A percentile compares a stretch with the other conserved stretches of the same genome.
phyloP scores from a whole-genome alignment of 23 tunicate genomes.

The Phallusia fumigata region DNA sequence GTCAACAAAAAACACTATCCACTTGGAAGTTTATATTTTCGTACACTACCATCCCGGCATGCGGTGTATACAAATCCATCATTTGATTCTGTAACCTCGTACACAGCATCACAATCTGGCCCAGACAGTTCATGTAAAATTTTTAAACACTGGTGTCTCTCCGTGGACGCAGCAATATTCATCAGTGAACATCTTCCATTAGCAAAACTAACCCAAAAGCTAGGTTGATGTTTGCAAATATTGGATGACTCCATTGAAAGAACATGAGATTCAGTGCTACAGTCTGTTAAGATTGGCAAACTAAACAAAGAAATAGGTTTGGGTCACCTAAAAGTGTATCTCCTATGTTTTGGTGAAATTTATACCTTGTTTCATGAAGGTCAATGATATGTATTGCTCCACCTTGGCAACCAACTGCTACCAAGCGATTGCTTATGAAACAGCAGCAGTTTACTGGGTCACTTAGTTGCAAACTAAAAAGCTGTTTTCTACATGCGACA shows the following conservation, averaged over 20 bases:
- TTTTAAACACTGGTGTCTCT: not conserved
- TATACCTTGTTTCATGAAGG: slow-evolving; percentile 23
- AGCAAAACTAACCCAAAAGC: slow-evolving; percentile 48
- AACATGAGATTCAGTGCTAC: slow-evolving; percentile 32
- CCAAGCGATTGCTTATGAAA: slow-evolving; percentile 4
- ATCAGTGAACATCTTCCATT: slow-evolving; percentile 45
- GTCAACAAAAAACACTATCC: not conserved
- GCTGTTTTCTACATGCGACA: not conserved
- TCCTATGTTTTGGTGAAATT: not conserved
- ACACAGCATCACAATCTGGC: slow-evolving; percentile 75
- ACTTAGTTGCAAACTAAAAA: not conserved
- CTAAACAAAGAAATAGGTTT: not conserved
- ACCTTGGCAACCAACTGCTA: slow-evolving; percentile 40
- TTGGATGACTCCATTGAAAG: not conserved
- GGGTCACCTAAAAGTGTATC: too few relatives aligned
- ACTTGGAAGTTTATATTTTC: slow-evolving; percentile 44
- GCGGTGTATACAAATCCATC: slow-evolving; percentile 38
- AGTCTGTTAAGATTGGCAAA: not conserved
- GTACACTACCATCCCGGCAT: slow-evolving; percentile 42
- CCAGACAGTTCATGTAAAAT: slow-evolving; percentile 41
- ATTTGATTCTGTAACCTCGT: slow-evolving; percentile 24
- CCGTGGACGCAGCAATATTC: not conserved
- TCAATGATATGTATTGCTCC: slow-evolving; percentile 37
- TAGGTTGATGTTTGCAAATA: not conserved
- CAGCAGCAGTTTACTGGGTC: slow-evolving; percentile 37